Percentiles rank a stretch among this genome's conserved stretches.
These are phyloP conservation scores for Stenodera caucasica DNA, from an alignment of 2,888 invertebrate species.

Conservation along the genomic window DNA sequence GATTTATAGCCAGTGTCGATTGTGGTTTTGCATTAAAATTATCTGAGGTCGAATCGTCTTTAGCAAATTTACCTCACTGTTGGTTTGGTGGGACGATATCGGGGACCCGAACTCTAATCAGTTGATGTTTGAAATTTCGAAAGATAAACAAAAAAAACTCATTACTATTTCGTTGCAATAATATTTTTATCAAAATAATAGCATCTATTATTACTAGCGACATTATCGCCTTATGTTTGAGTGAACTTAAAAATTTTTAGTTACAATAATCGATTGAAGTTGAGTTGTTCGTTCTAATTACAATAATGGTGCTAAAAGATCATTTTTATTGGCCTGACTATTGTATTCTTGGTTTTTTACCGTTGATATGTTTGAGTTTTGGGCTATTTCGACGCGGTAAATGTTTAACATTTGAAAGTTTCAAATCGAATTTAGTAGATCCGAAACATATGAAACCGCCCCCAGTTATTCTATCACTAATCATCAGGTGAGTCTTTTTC, in stretches of 20 bases:
- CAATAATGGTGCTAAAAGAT: neutral
- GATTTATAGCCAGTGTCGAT: neutral
- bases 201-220: neutral
- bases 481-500: neutral
- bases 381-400: neutral
- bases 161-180: neutral
- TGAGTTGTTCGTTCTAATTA: too few relatives aligned
- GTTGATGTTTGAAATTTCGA: too few relatives aligned
- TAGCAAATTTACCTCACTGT: too few relatives aligned
- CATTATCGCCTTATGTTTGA: too few relatives aligned
- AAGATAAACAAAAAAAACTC: too few relatives aligned
- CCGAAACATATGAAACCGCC: neutral
- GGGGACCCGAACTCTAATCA: too few relatives aligned
- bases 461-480: neutral
- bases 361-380: neutral
- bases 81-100: too few relatives aligned
- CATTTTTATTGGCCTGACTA: neutral
- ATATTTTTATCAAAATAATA: neutral
- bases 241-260: too few relatives aligned
- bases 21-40: neutral
- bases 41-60: neutral
- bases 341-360: neutral
- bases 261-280: too few relatives aligned
- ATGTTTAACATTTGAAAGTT: neutral
- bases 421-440: neutral